Percentiles rank a stretch among this genome's conserved stretches.
Evolutionary conservation across 2,797 vertebrate species (phyloP).

Genomic region (Spinus olivaceus): DNA sequence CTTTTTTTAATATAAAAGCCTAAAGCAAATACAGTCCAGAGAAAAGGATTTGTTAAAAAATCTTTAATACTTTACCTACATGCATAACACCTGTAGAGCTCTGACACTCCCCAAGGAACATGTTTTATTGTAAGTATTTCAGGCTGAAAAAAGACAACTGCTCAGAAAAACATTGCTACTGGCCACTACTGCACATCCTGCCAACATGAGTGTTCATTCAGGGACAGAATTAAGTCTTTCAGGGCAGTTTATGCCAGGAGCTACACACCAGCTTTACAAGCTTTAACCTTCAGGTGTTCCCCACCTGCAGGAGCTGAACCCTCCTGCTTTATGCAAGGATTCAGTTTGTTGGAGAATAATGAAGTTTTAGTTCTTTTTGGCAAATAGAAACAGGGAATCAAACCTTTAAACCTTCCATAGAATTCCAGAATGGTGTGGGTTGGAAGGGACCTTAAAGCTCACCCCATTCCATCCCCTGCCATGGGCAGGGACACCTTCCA

Average conservation of each 20-base stretch:
- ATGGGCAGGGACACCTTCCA: background rate
- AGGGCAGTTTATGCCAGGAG: background rate
- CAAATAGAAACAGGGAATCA: background rate
- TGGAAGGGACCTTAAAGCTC: background rate
- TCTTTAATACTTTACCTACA: background rate
- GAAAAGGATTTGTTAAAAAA: background rate
- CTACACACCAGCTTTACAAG: background rate
- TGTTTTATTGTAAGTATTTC: background rate
- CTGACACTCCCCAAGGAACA: background rate
- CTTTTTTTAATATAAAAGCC: background rate
- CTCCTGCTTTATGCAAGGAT: rapidly evolving
- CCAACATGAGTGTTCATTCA: background rate
- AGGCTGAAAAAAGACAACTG: background rate
- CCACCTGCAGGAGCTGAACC: background rate
- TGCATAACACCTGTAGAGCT: background rate
- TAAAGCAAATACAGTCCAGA: conserved; percentile 21
- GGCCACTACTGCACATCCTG: background rate
- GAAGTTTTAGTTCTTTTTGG: background rate
- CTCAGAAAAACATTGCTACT: background rate
- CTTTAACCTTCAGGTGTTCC: background rate
- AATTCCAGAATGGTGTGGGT: background rate
- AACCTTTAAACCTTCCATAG: background rate
- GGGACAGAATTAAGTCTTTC: background rate
- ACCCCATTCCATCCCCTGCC: rapidly evolving
- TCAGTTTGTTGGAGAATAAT: background rate